Base-by-base conservation (phyloP, 2,113 vertebrate genomes). In the Takifugu flavidus region DNA sequence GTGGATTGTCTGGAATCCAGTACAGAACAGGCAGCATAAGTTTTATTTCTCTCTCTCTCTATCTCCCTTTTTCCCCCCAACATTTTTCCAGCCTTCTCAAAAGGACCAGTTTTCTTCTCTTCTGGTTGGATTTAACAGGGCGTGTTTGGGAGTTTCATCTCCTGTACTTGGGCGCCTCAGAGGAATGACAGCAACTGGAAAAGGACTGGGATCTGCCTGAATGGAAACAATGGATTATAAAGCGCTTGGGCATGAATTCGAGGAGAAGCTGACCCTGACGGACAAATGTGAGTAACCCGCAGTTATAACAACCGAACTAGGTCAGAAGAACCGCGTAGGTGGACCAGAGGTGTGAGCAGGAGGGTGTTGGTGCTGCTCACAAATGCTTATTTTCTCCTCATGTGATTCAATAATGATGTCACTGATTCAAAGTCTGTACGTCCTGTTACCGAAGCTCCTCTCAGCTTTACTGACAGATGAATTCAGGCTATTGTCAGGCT, bases 101-200 rank as follows among this genome's bases (percentile, higher is more conserved):
- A 11, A 11, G 62, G 78, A 59, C 46, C 49, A 34, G 5, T 2
- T 49, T 56, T 56, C 3, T 28, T 8, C 49, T 13, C 42, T 61
- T 51, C 61, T 59, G 49, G 60, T 65, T 14, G 83, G 79, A 78
- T 81, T 78, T 80, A 59, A 27, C 62, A 82, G 87, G 88, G 87
- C 78, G 89, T 87, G 82, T 88, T 84, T 56, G 72, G 85, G 87
- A 87, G 82, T 86, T 83, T 72, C 50, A 57, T 79, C 86, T 88
- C 80, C 66, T 77, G 71, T 70, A 67, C 78, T 72, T 50, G 57
- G 43, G 59, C 50, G 79, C 76, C 58, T 72, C 80, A 80, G 83
- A 88, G 89, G 91, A 91, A 91, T 92, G 91, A 91, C 82, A 80
- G 79, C 81, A 62, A 70, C 82, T 72, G 86, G 77, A 74, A 73